Evolutionary conservation across 2,113 vertebrate genomes (phyloP).

Genomic region (Haliaeetus leucogaster): DNA sequence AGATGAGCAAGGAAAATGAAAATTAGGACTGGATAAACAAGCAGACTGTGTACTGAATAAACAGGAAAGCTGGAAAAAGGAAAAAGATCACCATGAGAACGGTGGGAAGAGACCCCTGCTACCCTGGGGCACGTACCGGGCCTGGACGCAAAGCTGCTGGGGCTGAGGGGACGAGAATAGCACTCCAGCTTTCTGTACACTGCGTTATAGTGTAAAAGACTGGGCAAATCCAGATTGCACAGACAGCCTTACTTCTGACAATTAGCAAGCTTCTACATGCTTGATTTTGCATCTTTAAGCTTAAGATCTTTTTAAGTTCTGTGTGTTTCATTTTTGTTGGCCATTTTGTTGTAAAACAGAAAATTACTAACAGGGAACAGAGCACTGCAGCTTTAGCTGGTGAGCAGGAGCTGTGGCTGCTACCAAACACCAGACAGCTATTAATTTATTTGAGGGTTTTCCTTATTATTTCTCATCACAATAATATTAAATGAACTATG

Average conservation of each 20-base stretch:
- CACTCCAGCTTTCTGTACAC: neutral
- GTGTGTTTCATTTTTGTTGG: neutral
- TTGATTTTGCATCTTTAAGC: neutral
- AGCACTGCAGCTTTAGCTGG: neutral
- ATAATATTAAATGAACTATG: neutral
- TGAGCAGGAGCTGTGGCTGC: neutral
- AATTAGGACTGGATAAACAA: neutral
- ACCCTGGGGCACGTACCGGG: neutral
- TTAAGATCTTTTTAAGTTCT: neutral
- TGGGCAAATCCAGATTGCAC: neutral
- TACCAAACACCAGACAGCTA: neutral
- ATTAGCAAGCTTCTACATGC: neutral
- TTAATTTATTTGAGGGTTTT: neutral
- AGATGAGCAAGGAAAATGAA: neutral
- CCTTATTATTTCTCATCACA: conserved; percentile 17
- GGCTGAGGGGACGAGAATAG: neutral
- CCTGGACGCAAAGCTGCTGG: neutral
- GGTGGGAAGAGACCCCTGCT: neutral
- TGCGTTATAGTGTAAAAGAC: fast-evolving
- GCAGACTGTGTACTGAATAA: neutral
- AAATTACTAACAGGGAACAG: neutral
- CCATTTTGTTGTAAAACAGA: neutral
- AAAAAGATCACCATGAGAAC: neutral
- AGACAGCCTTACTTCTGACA: neutral
- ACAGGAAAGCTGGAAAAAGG: neutral